These are phyloP conservation scores for Musca domestica DNA, from an alignment of 1,140 invertebrate species.

Conservation along the genomic window DNA sequence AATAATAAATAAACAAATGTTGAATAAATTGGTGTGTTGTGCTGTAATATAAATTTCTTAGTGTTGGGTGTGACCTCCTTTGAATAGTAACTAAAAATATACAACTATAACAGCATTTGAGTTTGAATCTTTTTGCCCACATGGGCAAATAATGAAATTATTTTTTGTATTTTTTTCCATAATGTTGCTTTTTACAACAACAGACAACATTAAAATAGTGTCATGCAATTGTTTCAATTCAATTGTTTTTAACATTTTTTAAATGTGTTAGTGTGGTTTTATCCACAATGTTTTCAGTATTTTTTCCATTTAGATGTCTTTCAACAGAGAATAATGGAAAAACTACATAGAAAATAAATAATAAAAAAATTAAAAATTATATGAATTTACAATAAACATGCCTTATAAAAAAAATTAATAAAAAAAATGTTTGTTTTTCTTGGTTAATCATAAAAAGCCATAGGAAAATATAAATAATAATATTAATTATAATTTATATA, in stretches of 20 bases:
- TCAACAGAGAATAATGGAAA: background rate
- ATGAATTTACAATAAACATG: slow-evolving; percentile 10
- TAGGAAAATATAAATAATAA: background rate
- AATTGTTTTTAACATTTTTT: no score
- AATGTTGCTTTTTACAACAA: slow-evolving; percentile 2
- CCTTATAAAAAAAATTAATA: slow-evolving; percentile 4
- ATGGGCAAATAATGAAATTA: background rate
- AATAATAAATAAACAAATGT: no score
- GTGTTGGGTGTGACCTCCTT: no score
- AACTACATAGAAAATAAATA: slow-evolving; percentile 3
- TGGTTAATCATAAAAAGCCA: background rate
- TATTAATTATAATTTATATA: background rate
- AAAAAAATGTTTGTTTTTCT: background rate
- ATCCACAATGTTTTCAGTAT: no score
- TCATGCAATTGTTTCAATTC: slow-evolving; percentile 17
- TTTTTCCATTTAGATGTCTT: background rate
- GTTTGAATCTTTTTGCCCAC: slow-evolving; percentile 4
- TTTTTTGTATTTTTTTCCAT: background rate
- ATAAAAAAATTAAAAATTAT: background rate
- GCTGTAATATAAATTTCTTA: no score
- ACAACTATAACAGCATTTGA: slow-evolving; percentile 8
- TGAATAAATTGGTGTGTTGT: no score
- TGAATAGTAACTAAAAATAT: no score
- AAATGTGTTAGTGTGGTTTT: no score
- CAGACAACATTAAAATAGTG: slow-evolving; percentile 6